Evolutionary conservation across 2,888 invertebrate genomes (phyloP).

Genomic region (Scaptomyza polygonia): DNA sequence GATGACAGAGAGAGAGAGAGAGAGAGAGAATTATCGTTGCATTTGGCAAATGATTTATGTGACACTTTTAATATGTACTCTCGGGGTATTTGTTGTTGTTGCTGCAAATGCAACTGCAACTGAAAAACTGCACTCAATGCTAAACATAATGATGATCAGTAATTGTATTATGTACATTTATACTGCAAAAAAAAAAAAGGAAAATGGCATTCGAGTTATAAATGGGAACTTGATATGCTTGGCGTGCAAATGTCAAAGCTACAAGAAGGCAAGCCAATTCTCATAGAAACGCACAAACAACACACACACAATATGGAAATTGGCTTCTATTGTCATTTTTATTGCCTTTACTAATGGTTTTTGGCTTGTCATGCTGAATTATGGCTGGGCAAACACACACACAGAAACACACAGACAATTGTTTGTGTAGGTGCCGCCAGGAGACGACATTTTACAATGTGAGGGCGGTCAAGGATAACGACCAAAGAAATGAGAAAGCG

Average conservation of each 20-base stretch:
- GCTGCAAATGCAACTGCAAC: conserved; percentile 15
- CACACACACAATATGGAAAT: conserved; percentile 73
- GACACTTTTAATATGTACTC: conserved; percentile 48
- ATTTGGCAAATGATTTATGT: conserved; percentile 65
- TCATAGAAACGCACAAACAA: conserved; percentile 37
- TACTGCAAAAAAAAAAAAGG: too few species aligned
- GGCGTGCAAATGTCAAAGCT: conserved; percentile 28
- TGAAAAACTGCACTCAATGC: conserved; percentile 11
- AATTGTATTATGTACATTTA: conserved; percentile 45
- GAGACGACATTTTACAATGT: conserved; percentile 48
- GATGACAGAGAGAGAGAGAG: conserved; percentile 37
- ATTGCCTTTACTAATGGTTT: conserved; percentile 79
- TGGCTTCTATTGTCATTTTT: conserved; percentile 79
- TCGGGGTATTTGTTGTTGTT: not conserved
- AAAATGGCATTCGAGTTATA: conserved; percentile 12
- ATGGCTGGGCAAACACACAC: conserved; percentile 56
- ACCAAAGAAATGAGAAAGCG: conserved; percentile 14
- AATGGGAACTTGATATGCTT: conserved; percentile 50
- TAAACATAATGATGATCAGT: conserved; percentile 52
- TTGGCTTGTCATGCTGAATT: conserved; percentile 77
- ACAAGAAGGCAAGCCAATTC: conserved; percentile 5
- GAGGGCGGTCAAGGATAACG: conserved; percentile 80
- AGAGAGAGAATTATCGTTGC: conserved; percentile 37
- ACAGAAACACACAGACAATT: conserved; percentile 12
- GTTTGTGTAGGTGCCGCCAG: conserved; percentile 55